Conservation (phyloP, 1,140 invertebrate genomes). For the Cherax destructor region DNA sequence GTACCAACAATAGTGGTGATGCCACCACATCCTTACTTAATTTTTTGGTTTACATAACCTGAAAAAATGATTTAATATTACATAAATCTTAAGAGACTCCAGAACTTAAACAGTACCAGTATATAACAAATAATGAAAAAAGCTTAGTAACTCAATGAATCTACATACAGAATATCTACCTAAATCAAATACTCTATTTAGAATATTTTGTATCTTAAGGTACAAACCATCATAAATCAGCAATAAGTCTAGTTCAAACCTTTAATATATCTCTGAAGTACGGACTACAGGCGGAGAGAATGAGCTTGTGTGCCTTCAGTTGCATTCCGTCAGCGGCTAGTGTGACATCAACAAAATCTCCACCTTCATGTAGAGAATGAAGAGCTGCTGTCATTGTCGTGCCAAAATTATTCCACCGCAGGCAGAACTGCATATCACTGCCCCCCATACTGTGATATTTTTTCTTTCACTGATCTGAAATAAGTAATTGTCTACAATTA, state of each 20-base stretch:
- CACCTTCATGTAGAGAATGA: slow-evolving; percentile 62
- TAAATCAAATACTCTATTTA: too few relatives aligned
- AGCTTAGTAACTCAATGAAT: too few relatives aligned
- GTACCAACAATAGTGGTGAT: too few relatives aligned
- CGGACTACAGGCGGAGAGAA: slow-evolving; percentile 84
- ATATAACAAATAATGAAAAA: too few relatives aligned
- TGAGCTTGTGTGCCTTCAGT: slow-evolving; percentile 84
- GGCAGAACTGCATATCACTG: slow-evolving; percentile 69
- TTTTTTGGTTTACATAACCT: too few relatives aligned
- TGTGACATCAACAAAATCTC: slow-evolving; percentile 78
- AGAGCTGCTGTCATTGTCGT: slow-evolving; percentile 68
- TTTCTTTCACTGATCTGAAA: slow-evolving; percentile 1
- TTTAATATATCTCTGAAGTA: slow-evolving; percentile 83
- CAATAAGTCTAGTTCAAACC: slow-evolving; percentile 74
- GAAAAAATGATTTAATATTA: too few relatives aligned
- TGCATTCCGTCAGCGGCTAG: slow-evolving; percentile 82
- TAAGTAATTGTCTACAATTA: neutral
- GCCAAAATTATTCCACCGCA: slow-evolving; percentile 71
- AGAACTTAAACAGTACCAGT: too few relatives aligned
- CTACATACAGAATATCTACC: too few relatives aligned
- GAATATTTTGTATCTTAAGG: neutral
- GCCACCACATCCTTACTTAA: too few relatives aligned
- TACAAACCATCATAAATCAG: neutral
- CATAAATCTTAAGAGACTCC: too few relatives aligned
- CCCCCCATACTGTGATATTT: slow-evolving; percentile 36